Evolutionary conservation across 2,113 vertebrate species (phyloP).

Genomic region (Dolichallabes microphthalmus): DNA sequence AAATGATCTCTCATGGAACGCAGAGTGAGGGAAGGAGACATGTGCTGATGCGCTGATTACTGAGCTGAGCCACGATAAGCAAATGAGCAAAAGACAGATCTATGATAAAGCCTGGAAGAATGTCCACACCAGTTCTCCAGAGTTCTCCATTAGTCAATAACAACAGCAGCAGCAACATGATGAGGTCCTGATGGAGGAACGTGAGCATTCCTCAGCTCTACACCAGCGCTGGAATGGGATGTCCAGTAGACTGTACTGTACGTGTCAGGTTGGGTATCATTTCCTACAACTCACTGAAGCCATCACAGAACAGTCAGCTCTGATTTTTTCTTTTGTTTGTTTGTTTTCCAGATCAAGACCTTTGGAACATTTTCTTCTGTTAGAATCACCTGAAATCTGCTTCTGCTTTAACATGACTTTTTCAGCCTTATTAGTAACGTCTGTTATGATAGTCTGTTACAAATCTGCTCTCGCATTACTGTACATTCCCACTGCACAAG

Average conservation of each 20-base stretch:
- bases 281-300: background rate
- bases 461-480: background rate
- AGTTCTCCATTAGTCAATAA: background rate
- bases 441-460: background rate
- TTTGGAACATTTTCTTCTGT: background rate
- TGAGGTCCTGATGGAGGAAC: background rate
- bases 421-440: background rate
- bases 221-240: background rate
- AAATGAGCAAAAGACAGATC: background rate
- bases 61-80: background rate
- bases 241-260: too few relatives aligned
- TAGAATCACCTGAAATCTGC: background rate
- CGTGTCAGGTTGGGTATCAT: background rate
- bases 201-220: background rate
- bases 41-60: background rate
- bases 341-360: background rate
- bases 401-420: background rate
- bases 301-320: background rate
- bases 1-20: background rate
- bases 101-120: background rate
- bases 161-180: background rate
- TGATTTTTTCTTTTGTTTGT: too few relatives aligned
- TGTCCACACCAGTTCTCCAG: background rate
- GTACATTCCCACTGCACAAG: background rate
- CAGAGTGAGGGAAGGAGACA: constrained; percentile 9